Conservation (phyloP, 2,797 vertebrate species). For the Clamator glandarius region DNA sequence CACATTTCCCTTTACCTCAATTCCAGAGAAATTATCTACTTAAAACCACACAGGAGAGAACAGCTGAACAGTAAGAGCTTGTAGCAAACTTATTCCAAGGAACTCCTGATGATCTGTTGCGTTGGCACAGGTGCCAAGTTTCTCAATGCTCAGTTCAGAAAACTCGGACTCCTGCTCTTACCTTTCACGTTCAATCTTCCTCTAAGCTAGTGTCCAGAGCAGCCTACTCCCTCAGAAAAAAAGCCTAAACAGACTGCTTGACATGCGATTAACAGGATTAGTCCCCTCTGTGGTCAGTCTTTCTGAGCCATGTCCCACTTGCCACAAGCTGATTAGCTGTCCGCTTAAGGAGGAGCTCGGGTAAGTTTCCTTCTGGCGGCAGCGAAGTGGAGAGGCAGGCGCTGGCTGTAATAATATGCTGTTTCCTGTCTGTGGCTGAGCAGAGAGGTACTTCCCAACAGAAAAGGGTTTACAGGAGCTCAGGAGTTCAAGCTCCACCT, state of each 20-base stretch:
- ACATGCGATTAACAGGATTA: neutral
- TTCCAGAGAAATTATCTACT: neutral
- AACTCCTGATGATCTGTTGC: neutral
- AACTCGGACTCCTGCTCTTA: slow-evolving; percentile 35
- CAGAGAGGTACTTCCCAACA: slow-evolving; percentile 49
- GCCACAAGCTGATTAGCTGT: slow-evolving; percentile 45
- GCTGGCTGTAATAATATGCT: slow-evolving; percentile 28
- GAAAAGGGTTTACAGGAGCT: slow-evolving; percentile 27
- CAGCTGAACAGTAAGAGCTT: neutral
- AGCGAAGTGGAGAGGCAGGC: slow-evolving; percentile 17
- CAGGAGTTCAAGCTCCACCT: slow-evolving; percentile 53
- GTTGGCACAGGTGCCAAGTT: neutral
- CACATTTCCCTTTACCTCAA: neutral
- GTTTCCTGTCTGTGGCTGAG: slow-evolving; percentile 54
- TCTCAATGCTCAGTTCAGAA: neutral
- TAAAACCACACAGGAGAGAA: neutral
- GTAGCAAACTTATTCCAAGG: neutral
- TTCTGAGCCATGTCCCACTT: neutral
- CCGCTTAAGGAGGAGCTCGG: slow-evolving; percentile 36
- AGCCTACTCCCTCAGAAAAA: slow-evolving; percentile 11
- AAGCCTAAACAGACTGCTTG: neutral
- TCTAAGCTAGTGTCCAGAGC: slow-evolving; percentile 25
- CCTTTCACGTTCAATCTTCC: slow-evolving; percentile 31
- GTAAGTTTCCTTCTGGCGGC: slow-evolving; percentile 36
- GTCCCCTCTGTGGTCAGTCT: slow-evolving; percentile 11